Conservation (phyloP, 2,113 vertebrate species). For the Gasterosteus aculeatus region DNA sequence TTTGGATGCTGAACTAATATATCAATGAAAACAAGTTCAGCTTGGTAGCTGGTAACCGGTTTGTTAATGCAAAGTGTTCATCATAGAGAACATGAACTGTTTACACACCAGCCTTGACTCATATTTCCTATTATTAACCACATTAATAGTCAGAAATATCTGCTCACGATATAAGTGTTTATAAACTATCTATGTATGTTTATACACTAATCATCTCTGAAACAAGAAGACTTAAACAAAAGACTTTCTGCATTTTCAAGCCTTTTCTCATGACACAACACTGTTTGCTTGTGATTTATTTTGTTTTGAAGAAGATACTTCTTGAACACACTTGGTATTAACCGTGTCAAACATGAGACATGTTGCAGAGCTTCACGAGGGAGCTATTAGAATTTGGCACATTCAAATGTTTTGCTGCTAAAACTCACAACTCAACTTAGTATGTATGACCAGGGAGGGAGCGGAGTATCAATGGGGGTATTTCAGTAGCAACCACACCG, state of each 20-base stretch:
- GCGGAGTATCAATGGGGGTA: conserved; percentile 38
- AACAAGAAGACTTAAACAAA: neutral
- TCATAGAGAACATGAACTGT: neutral
- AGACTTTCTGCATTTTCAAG: neutral
- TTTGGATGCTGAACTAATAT: neutral
- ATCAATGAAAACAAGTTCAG: neutral
- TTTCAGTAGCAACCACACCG: conserved; percentile 54
- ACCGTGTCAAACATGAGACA: conserved; percentile 21
- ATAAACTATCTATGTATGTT: neutral
- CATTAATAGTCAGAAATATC: neutral
- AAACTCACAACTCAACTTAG: conserved; percentile 25
- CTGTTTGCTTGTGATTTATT: neutral
- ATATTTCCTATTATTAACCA: neutral
- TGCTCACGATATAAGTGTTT: neutral
- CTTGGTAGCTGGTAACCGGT: neutral
- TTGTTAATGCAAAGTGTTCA: neutral
- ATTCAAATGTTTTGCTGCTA: conserved; percentile 40
- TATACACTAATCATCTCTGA: neutral
- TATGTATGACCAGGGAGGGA: conserved; percentile 18
- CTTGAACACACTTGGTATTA: conserved; percentile 5
- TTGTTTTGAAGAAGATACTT: conserved; percentile 12
- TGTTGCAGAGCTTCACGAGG: conserved; percentile 23
- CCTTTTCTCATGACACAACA: neutral
- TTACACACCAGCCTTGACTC: neutral
- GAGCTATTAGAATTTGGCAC: conserved; percentile 32